Evolutionary conservation across 1,140 invertebrate species (phyloP).

Genomic region (Leptinotarsa undecemlineata): DNA sequence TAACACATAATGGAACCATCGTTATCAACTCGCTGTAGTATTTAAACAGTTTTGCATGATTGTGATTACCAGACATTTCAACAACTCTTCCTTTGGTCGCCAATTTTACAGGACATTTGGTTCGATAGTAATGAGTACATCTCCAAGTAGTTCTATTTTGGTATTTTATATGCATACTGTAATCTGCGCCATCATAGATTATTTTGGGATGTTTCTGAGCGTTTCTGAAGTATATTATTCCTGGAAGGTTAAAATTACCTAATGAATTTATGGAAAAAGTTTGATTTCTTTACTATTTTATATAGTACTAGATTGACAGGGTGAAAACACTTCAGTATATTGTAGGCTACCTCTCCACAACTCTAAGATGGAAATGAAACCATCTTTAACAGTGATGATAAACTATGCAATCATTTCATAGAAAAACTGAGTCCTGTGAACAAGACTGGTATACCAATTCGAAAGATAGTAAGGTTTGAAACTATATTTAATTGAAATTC

Average conservation of each 20-base stretch:
- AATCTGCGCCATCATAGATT: slow-evolving; percentile 39
- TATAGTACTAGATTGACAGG: background rate
- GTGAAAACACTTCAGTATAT: background rate
- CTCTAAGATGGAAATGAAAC: background rate
- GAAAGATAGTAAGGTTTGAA: no score
- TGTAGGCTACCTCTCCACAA: background rate
- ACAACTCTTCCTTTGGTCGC: slow-evolving; percentile 33
- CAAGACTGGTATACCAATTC: no score
- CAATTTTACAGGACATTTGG: slow-evolving; percentile 37
- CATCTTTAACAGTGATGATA: no score
- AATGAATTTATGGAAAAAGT: background rate
- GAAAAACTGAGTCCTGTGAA: no score
- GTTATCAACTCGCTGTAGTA: background rate
- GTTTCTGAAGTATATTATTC: slow-evolving; percentile 36
- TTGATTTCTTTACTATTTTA: background rate
- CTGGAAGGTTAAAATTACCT: slow-evolving; percentile 29
- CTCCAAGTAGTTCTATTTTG: slow-evolving; percentile 37
- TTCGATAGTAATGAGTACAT: slow-evolving; percentile 38
- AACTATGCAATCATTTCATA: no score
- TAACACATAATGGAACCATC: slow-evolving; percentile 8
- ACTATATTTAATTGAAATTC: no score
- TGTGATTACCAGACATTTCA: slow-evolving; percentile 29
- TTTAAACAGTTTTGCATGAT: slow-evolving; percentile 28
- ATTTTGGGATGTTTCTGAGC: slow-evolving; percentile 43
- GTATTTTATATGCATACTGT: slow-evolving; percentile 33